Percentiles rank a stretch among this genome's conserved stretches.
phyloP scores from a whole-genome alignment of 2,888 invertebrate species.

The Brachycybe producta region DNA sequence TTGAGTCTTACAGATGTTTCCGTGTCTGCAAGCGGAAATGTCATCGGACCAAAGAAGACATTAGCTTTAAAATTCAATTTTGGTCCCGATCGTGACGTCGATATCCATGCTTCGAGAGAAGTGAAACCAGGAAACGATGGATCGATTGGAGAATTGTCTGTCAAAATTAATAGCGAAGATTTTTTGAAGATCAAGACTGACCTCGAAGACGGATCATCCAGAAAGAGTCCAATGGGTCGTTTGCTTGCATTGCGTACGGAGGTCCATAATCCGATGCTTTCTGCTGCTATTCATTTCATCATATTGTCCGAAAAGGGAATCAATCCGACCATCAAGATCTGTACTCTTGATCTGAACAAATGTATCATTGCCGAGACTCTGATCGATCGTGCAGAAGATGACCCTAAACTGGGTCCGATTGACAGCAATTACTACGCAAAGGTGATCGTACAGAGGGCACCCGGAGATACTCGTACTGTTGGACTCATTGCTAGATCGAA shows the following conservation, averaged over 20 bases:
- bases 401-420: background rate
- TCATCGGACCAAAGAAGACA: conserved; percentile 8
- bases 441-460: conserved; percentile 1
- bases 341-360: conserved; percentile 7
- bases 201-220: background rate
- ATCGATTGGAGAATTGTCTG: background rate
- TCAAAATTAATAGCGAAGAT: conserved; percentile 10
- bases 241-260: background rate
- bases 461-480: conserved; percentile 6
- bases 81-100: background rate
- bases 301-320: conserved; percentile 9
- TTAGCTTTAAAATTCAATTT: conserved; percentile 3
- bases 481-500: conserved; percentile 1
- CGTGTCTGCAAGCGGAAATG: background rate
- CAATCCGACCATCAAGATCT: conserved; percentile 10
- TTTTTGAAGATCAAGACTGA: conserved; percentile 1
- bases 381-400: background rate
- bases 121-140: no score
- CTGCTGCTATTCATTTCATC: background rate
- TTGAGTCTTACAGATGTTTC: background rate
- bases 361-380: conserved; percentile 2
- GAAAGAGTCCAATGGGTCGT: conserved; percentile 2
- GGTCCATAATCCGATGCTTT: conserved; percentile 3
- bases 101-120: no score
- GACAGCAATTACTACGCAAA: conserved; percentile 8